phyloP scores from a whole-genome alignment of 2,888 invertebrate species.

The Cordilura impudica region DNA sequence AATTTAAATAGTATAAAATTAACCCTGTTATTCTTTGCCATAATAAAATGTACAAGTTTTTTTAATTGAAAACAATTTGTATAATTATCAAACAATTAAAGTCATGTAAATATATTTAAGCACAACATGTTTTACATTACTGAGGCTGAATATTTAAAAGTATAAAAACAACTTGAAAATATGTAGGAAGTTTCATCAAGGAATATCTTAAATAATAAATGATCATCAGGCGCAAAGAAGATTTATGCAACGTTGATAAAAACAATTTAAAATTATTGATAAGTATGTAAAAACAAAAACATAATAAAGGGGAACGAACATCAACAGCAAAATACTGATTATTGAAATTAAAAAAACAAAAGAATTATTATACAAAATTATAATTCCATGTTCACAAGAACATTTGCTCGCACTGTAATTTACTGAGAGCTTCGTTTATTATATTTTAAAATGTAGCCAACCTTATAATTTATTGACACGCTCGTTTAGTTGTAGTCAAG shows the following conservation, averaged over 20 bases:
- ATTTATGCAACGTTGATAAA: slow-evolving; percentile 18
- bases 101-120: slow-evolving; percentile 14
- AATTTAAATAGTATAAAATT: too few relatives aligned
- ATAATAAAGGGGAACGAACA: background rate
- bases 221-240: background rate
- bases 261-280: slow-evolving; percentile 7
- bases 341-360: slow-evolving; percentile 18
- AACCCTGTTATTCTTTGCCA: background rate
- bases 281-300: background rate
- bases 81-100: slow-evolving; percentile 27
- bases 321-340: slow-evolving; percentile 12
- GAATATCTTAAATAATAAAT: background rate
- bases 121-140: slow-evolving; percentile 32
- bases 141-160: slow-evolving; percentile 16
- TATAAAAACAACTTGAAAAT: background rate
- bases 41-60: background rate
- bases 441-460: slow-evolving; percentile 44
- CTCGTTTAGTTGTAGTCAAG: slow-evolving; percentile 59
- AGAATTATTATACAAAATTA: slow-evolving; percentile 29
- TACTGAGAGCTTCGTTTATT: slow-evolving; percentile 39
- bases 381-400: slow-evolving; percentile 60
- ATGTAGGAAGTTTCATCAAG: background rate
- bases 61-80: slow-evolving; percentile 46
- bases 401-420: slow-evolving; percentile 64
- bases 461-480: slow-evolving; percentile 61